Evolutionary conservation across 53 echinoderm and acorn worm genomes (phyloP), one percentile per base, ranked within the genome.

Genomic region (Arbacia lixula): DNA sequence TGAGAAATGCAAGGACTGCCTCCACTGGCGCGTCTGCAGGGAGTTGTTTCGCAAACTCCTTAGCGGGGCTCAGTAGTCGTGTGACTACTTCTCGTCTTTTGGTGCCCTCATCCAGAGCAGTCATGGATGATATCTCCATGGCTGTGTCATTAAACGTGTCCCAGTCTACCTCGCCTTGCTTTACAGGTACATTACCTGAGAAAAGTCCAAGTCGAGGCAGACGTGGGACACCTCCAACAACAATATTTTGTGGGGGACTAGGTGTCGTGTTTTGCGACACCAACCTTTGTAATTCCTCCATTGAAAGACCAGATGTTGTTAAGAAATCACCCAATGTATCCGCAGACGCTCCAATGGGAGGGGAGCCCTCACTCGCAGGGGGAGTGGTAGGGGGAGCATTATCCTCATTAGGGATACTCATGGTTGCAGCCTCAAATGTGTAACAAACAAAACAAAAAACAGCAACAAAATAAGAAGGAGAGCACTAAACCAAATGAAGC

Each of bases 141-240:
- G 79, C 79, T 0, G 60, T 37, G 24, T 79, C 61, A 3, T 39
- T 2, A 12, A 79, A 79, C 0, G 79, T 53, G 25, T 66, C 72
- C 72, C 72, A 72, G 0, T 72, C 51, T 2, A 72, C 72, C 12
- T 72, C 51, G 0, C 72, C 72, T 30, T 72, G 72, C 52, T 72
- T 72, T 1, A 50, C 33, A 6, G 72, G 72, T 14, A 25, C 51
- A 0, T 29, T 49, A 3, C 72, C 72, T 12, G 72, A 72, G 9
- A 72, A 72, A 0, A 72, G 49, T 0, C 49, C 72, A 49, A 72
- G 51, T 3, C 72, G 2, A 3, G 52, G 72, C 0, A 50, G 6
- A 12, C 72, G 29, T n/a, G n/a, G n/a, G n/a, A n/a, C n/a, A n/a
- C n/a, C n/a, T n/a, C n/a, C n/a, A n/a, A n/a, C n/a, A n/a, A n/a